Conservation (phyloP, 1,140 invertebrate genomes). For the Diabrotica virgifera region DNA sequence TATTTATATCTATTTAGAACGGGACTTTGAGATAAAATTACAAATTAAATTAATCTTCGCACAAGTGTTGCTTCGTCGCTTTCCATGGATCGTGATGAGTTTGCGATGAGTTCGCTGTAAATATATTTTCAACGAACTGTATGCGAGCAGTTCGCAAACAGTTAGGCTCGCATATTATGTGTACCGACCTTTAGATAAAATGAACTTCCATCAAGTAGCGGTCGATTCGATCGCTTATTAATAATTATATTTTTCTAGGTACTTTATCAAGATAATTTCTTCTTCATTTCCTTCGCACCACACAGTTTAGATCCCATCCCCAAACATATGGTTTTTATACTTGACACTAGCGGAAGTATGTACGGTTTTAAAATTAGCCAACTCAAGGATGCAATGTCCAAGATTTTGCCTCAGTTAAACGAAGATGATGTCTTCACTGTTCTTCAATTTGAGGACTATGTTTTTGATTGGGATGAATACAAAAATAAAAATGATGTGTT, state of each 20-base stretch:
- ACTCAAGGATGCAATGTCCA: conserved; percentile 62
- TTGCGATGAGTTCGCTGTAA: too few relatives aligned
- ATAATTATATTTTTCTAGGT: conserved; percentile 13
- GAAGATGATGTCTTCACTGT: conserved; percentile 64
- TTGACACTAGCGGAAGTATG: conserved; percentile 72
- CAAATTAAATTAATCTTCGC: too few relatives aligned
- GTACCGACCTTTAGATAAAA: too few relatives aligned
- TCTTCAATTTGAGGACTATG: conserved; percentile 56
- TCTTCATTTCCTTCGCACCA: conserved; percentile 72
- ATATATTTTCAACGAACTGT: too few relatives aligned
- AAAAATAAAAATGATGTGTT: neutral
- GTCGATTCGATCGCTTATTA: too few relatives aligned
- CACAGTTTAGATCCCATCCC: conserved; percentile 55
- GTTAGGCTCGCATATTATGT: too few relatives aligned
- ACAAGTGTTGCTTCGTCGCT: too few relatives aligned
- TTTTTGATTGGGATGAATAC: conserved; percentile 46
- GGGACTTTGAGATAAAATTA: too few relatives aligned
- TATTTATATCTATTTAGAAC: too few relatives aligned
- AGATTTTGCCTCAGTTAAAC: conserved; percentile 60
- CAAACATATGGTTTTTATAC: conserved; percentile 68
- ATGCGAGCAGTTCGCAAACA: too few relatives aligned
- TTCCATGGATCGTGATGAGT: too few relatives aligned
- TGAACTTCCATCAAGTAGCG: too few relatives aligned
- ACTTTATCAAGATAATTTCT: conserved; percentile 67
- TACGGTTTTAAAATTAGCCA: conserved; percentile 61